Evolutionary conservation across 2,797 vertebrate species (phyloP).

Genomic region (Heliangelus exortis): DNA sequence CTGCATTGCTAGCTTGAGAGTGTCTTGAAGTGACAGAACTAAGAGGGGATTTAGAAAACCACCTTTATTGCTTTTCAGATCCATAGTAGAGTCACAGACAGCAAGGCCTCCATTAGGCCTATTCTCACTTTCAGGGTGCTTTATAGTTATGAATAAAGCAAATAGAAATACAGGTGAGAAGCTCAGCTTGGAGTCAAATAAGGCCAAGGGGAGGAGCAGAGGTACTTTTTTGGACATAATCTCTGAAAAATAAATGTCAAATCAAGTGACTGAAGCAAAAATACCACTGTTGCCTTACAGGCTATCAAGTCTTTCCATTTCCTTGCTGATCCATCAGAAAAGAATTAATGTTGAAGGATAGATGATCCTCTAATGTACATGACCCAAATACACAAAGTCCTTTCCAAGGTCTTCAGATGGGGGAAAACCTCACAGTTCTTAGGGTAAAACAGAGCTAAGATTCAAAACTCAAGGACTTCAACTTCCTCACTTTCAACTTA

Average conservation of each 20-base stretch:
- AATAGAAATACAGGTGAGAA: constrained; percentile 1
- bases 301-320: not conserved
- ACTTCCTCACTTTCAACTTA: not conserved
- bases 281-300: constrained; percentile 41
- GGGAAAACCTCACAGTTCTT: not conserved
- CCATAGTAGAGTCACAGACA: not conserved
- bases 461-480: constrained; percentile 23
- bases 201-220: not conserved
- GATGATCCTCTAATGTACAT: not conserved
- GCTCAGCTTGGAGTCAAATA: not conserved
- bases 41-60: constrained; percentile 1
- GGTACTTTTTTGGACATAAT: not conserved
- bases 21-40: not conserved
- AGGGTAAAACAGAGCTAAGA: not conserved
- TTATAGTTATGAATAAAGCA: not conserved
- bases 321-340: constrained; percentile 3
- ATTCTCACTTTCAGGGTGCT: not conserved
- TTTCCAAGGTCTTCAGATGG: not conserved
- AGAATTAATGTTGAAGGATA: not conserved
- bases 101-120: not conserved
- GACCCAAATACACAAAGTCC: not conserved
- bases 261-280: constrained; percentile 60
- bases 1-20: not conserved
- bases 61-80: not conserved
- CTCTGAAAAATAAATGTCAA: constrained; percentile 35